These are phyloP conservation scores for Aphis gossypii DNA, from an alignment of 1,140 invertebrate genomes.

Conservation along the genomic window DNA sequence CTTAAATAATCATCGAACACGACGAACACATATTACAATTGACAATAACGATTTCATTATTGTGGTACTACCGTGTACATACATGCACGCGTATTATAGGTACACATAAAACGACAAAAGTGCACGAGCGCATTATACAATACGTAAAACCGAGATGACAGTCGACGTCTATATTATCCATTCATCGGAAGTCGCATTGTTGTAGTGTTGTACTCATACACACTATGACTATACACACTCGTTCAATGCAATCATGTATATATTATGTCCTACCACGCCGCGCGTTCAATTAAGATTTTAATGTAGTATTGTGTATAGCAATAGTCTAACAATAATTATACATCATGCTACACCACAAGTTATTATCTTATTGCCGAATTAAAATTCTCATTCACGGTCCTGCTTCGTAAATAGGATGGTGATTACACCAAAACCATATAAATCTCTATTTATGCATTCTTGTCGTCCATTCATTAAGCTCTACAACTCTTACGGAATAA, in stretches of 20 bases:
- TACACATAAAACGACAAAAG: not conserved
- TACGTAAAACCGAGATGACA: not conserved
- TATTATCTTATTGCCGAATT: slow-evolving; percentile 31
- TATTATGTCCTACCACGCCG: not conserved
- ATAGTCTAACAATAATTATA: not conserved
- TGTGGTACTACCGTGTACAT: not conserved
- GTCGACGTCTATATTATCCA: slow-evolving; percentile 37
- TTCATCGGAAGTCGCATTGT: slow-evolving; percentile 40
- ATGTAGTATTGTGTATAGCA: not conserved
- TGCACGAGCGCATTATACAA: slow-evolving; percentile 1
- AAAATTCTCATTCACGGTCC: not conserved
- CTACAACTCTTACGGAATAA: not conserved
- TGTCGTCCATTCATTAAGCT: slow-evolving; percentile 20
- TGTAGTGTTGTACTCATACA: not conserved
- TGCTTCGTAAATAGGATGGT: not conserved
- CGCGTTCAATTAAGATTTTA: slow-evolving; percentile 31
- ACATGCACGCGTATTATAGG: not conserved
- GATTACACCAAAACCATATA: slow-evolving; percentile 25
- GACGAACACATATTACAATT: not conserved
- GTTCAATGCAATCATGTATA: not conserved
- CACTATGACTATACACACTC: not conserved
- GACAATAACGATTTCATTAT: slow-evolving; percentile 10
- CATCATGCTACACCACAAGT: not conserved
- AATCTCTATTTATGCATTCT: slow-evolving; percentile 29
- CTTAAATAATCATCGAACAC: not conserved